phyloP scores from a whole-genome alignment of 2,797 vertebrate species.

The Dryobates pubescens region DNA sequence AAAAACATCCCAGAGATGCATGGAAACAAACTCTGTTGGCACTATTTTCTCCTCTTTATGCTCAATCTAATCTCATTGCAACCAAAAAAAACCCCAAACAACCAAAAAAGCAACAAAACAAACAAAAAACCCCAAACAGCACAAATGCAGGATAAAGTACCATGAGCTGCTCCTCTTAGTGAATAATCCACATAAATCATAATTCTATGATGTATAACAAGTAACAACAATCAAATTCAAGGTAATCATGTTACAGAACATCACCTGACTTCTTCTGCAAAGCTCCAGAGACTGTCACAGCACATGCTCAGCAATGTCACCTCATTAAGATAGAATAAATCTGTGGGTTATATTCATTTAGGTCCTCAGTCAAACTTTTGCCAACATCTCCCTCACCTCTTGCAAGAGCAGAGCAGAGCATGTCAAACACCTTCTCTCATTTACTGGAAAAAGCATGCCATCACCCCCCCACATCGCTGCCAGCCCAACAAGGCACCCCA shows the following conservation, averaged over 20 bases:
- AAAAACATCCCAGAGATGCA: neutral
- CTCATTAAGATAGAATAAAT: neutral
- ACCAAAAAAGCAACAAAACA: no score
- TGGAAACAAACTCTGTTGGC: neutral
- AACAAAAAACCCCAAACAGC: neutral
- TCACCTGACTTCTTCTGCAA: neutral
- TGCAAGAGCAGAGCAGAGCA: neutral
- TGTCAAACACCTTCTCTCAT: neutral
- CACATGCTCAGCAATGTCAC: neutral
- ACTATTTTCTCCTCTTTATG: neutral
- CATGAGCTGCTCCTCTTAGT: rapidly evolving
- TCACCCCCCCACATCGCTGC: neutral
- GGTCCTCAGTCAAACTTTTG: neutral
- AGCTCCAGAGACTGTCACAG: neutral
- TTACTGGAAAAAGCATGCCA: neutral
- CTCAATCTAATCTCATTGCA: neutral
- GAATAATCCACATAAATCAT: neutral
- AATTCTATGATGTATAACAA: neutral
- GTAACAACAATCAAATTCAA: neutral
- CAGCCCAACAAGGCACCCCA: neutral
- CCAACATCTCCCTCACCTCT: neutral
- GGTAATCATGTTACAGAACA: rapidly evolving
- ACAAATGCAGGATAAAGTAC: neutral
- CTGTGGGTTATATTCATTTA: neutral
- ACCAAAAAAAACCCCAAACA: neutral